Evolutionary conservation across 2,888 invertebrate genomes (phyloP).

Genomic region (Camponotus fellah): DNA sequence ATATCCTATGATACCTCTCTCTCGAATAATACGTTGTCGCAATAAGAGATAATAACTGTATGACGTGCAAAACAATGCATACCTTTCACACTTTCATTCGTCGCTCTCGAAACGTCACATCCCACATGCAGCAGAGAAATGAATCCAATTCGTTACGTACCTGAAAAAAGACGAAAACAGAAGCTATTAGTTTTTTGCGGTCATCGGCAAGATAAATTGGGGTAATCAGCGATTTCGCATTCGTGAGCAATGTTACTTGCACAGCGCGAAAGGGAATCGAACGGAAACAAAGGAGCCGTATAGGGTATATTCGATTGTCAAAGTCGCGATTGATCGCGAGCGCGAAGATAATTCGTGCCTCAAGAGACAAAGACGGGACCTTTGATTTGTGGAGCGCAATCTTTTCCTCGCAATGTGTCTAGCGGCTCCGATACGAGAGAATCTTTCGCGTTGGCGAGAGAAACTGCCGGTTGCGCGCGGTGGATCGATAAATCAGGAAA

Average conservation of each 20-base stretch:
- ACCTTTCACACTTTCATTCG: slow-evolving; percentile 2
- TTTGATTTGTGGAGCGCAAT: slow-evolving; percentile 71
- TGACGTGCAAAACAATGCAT: slow-evolving; percentile 11
- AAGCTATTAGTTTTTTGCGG: slow-evolving; percentile 32
- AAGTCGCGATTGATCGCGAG: slow-evolving; percentile 43
- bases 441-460: slow-evolving; percentile 41
- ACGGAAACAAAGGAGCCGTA: not conserved
- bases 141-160: slow-evolving; percentile 83
- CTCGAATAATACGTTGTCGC: slow-evolving; percentile 5
- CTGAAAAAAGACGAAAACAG: slow-evolving; percentile 78
- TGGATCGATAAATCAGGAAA: slow-evolving; percentile 81
- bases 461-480: slow-evolving; percentile 54
- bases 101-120: slow-evolving; percentile 76
- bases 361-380: slow-evolving; percentile 61
- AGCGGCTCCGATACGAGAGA: slow-evolving; percentile 57
- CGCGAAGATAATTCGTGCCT: slow-evolving; percentile 51
- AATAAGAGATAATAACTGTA: not conserved
- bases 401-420: slow-evolving; percentile 61
- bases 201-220: slow-evolving; percentile 2
- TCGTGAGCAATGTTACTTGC: not conserved
- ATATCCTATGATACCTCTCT: slow-evolving; percentile 15
- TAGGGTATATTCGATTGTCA: slow-evolving; percentile 8
- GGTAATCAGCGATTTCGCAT: slow-evolving; percentile 8
- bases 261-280: not conserved
- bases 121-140: slow-evolving; percentile 50